Conservation (phyloP, 2,113 vertebrate species). For the Nipponia nippon region DNA sequence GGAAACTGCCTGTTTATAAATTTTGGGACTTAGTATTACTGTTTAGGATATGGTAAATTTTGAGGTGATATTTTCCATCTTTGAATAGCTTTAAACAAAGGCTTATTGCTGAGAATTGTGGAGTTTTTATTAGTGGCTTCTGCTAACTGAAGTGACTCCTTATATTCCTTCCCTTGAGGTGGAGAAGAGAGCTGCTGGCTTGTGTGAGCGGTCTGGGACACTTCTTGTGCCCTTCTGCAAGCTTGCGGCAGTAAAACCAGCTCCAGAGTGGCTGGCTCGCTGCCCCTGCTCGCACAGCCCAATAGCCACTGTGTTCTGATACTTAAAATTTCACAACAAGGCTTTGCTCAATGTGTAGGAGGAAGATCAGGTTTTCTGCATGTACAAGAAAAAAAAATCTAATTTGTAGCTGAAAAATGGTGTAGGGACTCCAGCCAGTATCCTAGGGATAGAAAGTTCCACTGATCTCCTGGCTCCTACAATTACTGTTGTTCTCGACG, state of each 20-base stretch:
- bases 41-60: too few relatives aligned
- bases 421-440: neutral
- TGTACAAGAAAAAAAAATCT: fast-evolving
- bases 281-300: neutral
- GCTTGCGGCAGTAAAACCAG: neutral
- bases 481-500: neutral
- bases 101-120: neutral
- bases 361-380: neutral
- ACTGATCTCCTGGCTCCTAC: neutral
- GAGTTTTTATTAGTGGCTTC: neutral
- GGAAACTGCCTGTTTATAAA: neutral
- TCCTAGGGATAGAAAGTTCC: neutral
- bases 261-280: fast-evolving
- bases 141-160: neutral
- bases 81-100: neutral
- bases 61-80: neutral
- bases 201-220: neutral
- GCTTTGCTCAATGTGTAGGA: neutral
- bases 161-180: neutral
- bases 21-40: neutral
- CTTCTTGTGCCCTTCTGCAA: neutral
- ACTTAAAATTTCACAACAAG: neutral
- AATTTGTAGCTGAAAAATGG: neutral
- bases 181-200: neutral
- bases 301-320: too few relatives aligned